These are phyloP conservation scores for Xiphophorus birchmanni DNA, from an alignment of 2,797 vertebrate species.

Conservation along the genomic window DNA sequence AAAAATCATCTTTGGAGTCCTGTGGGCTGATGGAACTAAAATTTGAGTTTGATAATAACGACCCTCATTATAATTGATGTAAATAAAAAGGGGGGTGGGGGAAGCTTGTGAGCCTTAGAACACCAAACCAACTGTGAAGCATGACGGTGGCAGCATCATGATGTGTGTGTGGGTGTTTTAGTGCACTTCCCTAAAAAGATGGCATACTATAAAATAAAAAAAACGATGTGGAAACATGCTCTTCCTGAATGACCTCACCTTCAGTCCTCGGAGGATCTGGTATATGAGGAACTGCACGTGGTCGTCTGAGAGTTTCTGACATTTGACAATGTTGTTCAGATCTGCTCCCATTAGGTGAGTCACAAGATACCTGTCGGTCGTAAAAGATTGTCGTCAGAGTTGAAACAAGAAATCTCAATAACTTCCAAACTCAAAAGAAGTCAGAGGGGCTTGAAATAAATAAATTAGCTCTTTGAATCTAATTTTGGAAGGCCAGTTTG, in stretches of 20 bases:
- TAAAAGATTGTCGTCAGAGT: slow-evolving; percentile 17
- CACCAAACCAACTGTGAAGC: neutral
- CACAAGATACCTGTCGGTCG: slow-evolving; percentile 89
- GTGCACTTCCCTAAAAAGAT: neutral
- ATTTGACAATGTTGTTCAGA: slow-evolving; percentile 99
- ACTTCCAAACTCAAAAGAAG: slow-evolving; percentile 6
- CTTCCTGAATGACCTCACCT: slow-evolving; percentile 80
- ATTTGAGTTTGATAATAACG: neutral
- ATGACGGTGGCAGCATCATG: neutral
- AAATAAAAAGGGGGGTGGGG: neutral
- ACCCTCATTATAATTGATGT: neutral
- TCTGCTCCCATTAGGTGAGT: slow-evolving; percentile 99
- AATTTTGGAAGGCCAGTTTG: slow-evolving; percentile 17
- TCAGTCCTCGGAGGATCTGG: slow-evolving; percentile 96
- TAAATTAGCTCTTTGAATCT: slow-evolving; percentile 13
- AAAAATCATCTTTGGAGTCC: neutral
- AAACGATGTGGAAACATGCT: neutral
- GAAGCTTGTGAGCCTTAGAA: neutral
- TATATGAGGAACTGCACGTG: slow-evolving; percentile 99
- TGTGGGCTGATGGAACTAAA: neutral
- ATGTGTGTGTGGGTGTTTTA: neutral
- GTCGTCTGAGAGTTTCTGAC: slow-evolving; percentile 98
- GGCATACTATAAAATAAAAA: neutral
- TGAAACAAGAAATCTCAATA: slow-evolving; percentile 4
- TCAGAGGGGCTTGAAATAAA: slow-evolving; percentile 9